phyloP scores from a whole-genome alignment of 1,140 invertebrate genomes.

The Calephelis virginiensis region DNA sequence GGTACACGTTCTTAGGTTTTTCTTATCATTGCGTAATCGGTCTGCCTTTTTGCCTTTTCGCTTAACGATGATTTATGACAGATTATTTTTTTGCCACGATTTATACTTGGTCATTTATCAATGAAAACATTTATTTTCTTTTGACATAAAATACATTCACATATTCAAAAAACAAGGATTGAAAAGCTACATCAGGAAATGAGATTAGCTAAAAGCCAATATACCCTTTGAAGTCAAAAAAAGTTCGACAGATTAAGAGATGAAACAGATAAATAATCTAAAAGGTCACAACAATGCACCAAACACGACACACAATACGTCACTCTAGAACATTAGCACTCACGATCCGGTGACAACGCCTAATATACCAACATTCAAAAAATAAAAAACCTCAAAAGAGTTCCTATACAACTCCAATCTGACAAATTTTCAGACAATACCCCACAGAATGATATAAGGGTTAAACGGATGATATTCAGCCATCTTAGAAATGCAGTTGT shows the following conservation, averaged over 20 bases:
- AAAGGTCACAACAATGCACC: conserved; percentile 31
- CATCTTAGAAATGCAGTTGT: conserved; percentile 27
- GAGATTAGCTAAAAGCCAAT: conserved; percentile 1
- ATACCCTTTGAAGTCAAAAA: conserved; percentile 8
- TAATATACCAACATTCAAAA: conserved; percentile 56
- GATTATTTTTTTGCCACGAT: too few relatives aligned
- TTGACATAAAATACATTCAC: too few relatives aligned
- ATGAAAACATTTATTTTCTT: too few relatives aligned
- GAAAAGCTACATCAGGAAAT: neutral
- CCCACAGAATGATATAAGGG: conserved; percentile 63
- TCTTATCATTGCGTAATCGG: too few relatives aligned
- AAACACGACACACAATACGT: conserved; percentile 23
- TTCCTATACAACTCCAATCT: conserved; percentile 55
- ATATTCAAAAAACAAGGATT: neutral
- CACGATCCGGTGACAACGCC: conserved; percentile 49
- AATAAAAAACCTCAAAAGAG: conserved; percentile 46
- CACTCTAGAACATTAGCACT: conserved; percentile 47
- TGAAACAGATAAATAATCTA: conserved; percentile 19
- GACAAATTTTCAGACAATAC: conserved; percentile 69
- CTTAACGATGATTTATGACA: too few relatives aligned
- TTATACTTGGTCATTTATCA: too few relatives aligned
- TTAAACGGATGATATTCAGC: conserved; percentile 58
- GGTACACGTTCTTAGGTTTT: too few relatives aligned
- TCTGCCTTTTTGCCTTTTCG: too few relatives aligned
- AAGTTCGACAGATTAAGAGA: conserved; percentile 12